Evolutionary conservation across 2,797 vertebrate species (phyloP).

Genomic region (Amniataba percoides): DNA sequence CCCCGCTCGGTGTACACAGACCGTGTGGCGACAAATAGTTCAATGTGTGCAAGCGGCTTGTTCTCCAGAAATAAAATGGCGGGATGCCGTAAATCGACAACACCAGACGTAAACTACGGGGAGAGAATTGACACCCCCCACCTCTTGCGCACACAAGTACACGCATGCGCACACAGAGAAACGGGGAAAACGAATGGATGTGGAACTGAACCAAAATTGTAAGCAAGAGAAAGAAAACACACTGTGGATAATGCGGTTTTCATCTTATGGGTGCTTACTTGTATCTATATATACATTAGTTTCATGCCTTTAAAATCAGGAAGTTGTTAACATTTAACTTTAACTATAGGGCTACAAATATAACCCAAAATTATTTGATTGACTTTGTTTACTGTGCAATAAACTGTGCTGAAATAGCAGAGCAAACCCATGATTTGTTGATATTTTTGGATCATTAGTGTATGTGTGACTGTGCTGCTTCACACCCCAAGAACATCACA

Average conservation of each 20-base stretch:
- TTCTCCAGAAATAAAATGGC: conserved; percentile 80
- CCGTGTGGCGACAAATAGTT: not conserved
- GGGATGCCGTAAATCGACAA: conserved; percentile 68
- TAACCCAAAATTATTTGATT: not conserved
- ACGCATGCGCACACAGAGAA: too few relatives aligned
- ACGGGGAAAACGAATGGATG: not conserved
- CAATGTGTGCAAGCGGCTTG: not conserved
- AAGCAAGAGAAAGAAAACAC: too few relatives aligned
- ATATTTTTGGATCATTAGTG: not conserved
- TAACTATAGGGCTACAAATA: not conserved
- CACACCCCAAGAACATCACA: not conserved
- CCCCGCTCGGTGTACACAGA: too few relatives aligned
- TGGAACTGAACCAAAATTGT: not conserved
- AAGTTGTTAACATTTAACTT: not conserved
- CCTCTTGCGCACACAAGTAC: too few relatives aligned
- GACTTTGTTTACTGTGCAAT: not conserved
- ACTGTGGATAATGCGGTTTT: not conserved
- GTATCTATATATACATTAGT: not conserved
- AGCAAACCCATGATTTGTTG: not conserved
- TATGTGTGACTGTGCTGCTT: not conserved
- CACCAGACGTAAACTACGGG: conserved; percentile 49
- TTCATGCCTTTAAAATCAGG: not conserved
- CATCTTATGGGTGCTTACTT: not conserved
- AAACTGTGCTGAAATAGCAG: not conserved
- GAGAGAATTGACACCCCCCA: not conserved